These are phyloP conservation scores for Leptonema lineaticorne DNA, from an alignment of 1,140 invertebrate species.

Conservation along the genomic window DNA sequence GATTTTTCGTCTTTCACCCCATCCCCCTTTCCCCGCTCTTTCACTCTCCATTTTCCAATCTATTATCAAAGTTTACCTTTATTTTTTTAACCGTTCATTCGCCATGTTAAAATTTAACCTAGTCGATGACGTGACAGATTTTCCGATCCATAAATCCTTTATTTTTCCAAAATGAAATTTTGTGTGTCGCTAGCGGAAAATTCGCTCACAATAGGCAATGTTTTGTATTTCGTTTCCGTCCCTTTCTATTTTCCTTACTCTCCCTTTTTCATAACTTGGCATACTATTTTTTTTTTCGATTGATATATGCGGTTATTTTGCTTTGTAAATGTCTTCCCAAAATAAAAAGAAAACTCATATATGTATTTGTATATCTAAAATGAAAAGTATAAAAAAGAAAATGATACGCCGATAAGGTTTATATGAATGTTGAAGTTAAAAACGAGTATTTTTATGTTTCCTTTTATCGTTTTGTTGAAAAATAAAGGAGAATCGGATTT, in stretches of 20 bases:
- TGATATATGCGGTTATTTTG: constrained; percentile 13
- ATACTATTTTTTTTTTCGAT: too few relatives aligned
- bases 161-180: constrained; percentile 3
- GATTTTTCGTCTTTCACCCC: too few relatives aligned
- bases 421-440: neutral
- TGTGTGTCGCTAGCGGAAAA: constrained; percentile 9
- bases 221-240: constrained; percentile 19
- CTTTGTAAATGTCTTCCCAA: constrained; percentile 10
- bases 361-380: too few relatives aligned
- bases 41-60: neutral
- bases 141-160: constrained; percentile 20
- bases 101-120: too few relatives aligned
- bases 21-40: neutral
- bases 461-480: neutral
- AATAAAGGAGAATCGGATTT: constrained; percentile 4
- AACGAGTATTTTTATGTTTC: neutral
- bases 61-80: too few relatives aligned
- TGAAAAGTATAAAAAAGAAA: neutral
- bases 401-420: neutral
- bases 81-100: too few relatives aligned
- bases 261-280: too few relatives aligned
- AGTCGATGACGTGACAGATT: constrained; percentile 21
- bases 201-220: constrained; percentile 20
- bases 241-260: neutral
- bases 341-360: too few relatives aligned